These are phyloP conservation scores for Oppia nitens DNA, from an alignment of 1,140 invertebrate genomes.

Conservation along the genomic window DNA sequence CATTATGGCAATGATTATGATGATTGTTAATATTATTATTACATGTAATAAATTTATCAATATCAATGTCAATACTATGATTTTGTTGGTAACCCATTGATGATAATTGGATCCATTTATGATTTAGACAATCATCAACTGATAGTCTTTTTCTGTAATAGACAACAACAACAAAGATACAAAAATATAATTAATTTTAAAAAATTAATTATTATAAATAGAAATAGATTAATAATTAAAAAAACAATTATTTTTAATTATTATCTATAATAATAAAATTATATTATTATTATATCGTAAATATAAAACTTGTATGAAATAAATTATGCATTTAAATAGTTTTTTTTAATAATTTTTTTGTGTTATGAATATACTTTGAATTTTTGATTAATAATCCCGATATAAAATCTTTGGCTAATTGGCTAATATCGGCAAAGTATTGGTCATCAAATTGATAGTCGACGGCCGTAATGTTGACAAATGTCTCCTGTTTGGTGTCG, in stretches of 20 bases:
- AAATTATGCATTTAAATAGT: background rate
- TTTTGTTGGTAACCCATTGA: no score
- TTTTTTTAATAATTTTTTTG: no score
- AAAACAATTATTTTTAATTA: background rate
- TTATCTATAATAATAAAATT: background rate
- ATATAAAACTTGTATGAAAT: background rate
- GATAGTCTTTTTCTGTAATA: no score
- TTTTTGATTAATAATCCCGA: conserved; percentile 60
- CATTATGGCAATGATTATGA: no score
- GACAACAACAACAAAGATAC: no score
- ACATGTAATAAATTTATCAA: no score
- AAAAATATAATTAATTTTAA: background rate
- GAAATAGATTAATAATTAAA: background rate
- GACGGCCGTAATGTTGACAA: conserved; percentile 82
- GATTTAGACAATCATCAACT: no score
- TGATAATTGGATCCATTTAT: no score
- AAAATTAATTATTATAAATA: background rate
- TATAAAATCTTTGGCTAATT: conserved; percentile 68
- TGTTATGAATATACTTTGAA: conserved; percentile 54
- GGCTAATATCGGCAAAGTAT: conserved; percentile 65
- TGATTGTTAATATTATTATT: no score
- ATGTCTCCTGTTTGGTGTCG: conserved; percentile 79
- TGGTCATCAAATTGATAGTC: conserved; percentile 74
- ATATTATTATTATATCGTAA: background rate
- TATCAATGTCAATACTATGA: no score